These are phyloP conservation scores for Drosophila tropicalis DNA, from an alignment of 1,140 invertebrate species.

Conservation along the genomic window DNA sequence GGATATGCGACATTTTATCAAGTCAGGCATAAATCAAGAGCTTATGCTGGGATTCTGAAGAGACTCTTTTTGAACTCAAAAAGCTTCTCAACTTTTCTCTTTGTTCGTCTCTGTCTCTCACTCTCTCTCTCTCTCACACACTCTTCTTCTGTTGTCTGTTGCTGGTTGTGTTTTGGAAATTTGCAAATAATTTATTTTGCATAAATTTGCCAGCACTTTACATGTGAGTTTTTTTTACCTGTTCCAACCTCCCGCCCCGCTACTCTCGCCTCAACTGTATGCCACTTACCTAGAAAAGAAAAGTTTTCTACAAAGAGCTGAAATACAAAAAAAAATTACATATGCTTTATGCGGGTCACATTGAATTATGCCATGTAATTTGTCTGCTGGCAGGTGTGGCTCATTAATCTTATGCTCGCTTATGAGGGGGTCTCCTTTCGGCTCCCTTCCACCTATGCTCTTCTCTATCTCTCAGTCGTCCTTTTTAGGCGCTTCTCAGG, in stretches of 20 bases:
- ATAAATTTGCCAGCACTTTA: conserved; percentile 64
- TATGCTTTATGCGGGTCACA: conserved; percentile 60
- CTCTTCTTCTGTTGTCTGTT: conserved; percentile 22
- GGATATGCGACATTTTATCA: conserved; percentile 62
- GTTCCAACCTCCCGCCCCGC: conserved; percentile 2
- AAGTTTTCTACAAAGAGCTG: conserved; percentile 16
- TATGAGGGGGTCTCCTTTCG: conserved; percentile 28
- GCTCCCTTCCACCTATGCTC: conserved; percentile 14
- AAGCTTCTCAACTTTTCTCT: conserved; percentile 3
- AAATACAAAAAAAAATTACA: conserved; percentile 19
- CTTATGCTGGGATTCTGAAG: conserved; percentile 33
- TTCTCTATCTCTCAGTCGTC: neutral
- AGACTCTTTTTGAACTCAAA: conserved; percentile 1
- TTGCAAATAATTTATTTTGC: conserved; percentile 64
- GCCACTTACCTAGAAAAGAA: conserved; percentile 9
- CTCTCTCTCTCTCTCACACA: conserved; percentile 19
- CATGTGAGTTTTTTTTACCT: conserved; percentile 35
- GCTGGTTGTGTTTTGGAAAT: conserved; percentile 37
- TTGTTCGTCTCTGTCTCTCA: neutral
- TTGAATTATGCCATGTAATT: conserved; percentile 78
- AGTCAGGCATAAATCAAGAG: conserved; percentile 59
- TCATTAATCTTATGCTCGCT: conserved; percentile 75
- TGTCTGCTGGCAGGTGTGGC: conserved; percentile 74
- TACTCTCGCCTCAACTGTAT: neutral
- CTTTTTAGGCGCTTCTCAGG: conserved; percentile 33